Evolutionary conservation across 2,888 invertebrate species (phyloP).

Genomic region (Siphonodentalium dalli): DNA sequence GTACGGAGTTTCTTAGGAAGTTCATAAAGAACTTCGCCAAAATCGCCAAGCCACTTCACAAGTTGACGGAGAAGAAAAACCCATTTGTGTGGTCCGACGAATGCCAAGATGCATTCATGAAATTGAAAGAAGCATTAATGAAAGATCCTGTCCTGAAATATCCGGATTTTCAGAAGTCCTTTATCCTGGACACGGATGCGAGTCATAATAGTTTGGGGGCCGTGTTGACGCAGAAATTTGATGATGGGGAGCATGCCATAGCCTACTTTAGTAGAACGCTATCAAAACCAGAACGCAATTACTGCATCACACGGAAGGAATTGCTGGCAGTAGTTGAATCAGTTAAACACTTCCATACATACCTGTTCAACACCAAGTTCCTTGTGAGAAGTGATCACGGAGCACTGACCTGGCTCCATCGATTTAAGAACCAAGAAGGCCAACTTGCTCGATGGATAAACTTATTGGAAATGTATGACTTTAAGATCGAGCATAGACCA

Average conservation of each 20-base stretch:
- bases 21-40: conserved; percentile 6
- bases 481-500: conserved; percentile 11
- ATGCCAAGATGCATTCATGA: conserved; percentile 1
- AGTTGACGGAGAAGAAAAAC: conserved; percentile 1
- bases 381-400: conserved; percentile 20
- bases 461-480: conserved; percentile 14
- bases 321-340: conserved; percentile 19
- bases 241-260: conserved; percentile 17
- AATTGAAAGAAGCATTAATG: conserved; percentile 5
- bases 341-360: conserved; percentile 22
- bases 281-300: conserved; percentile 19
- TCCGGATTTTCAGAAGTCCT: conserved; percentile 9
- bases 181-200: conserved; percentile 25
- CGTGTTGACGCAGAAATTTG: conserved; percentile 22
- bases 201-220: conserved; percentile 13
- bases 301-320: conserved; percentile 21
- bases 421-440: conserved; percentile 23
- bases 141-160: conserved; percentile 13
- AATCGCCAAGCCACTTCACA: conserved; percentile 1
- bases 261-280: conserved; percentile 26
- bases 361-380: conserved; percentile 21
- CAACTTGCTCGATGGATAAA: conserved; percentile 27
- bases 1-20: conserved; percentile 6
- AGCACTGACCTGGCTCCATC: conserved; percentile 18
- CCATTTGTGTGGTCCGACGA: conserved; percentile 7